A percentile compares a stretch with the other conserved stretches of the same genome.
Evolutionary conservation across 2,888 invertebrate genomes (phyloP).

Genomic region (Caenorhabditis zanzibari): DNA sequence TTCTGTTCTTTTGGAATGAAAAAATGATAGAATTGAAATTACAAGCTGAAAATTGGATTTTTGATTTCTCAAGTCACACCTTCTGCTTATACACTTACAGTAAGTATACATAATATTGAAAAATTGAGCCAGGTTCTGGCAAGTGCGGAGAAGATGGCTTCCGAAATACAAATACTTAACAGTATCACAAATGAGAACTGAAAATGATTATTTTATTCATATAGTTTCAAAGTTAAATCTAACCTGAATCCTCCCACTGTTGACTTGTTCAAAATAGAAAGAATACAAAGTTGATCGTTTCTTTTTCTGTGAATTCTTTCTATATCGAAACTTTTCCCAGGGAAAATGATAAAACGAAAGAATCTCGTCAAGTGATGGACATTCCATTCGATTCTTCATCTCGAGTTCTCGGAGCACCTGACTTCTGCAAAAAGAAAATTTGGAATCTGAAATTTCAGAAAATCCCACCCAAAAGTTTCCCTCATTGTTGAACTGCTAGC

Average conservation of each 20-base stretch:
- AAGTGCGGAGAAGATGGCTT: slow-evolving; percentile 48
- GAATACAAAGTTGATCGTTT: slow-evolving; percentile 71
- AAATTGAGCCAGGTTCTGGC: slow-evolving; percentile 49
- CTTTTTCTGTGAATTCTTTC: slow-evolving; percentile 44
- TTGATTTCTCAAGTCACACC: too few relatives aligned
- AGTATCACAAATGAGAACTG: slow-evolving; percentile 62
- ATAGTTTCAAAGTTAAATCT: background rate
- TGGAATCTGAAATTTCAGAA: background rate
- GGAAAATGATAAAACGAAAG: slow-evolving; percentile 65
- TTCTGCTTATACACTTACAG: slow-evolving; percentile 32
- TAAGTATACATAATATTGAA: slow-evolving; percentile 51
- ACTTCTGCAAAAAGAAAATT: slow-evolving; percentile 32
- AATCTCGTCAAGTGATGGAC: slow-evolving; percentile 53
- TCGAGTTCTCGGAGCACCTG: slow-evolving; percentile 62
- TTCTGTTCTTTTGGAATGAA: slow-evolving; percentile 67
- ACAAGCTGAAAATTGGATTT: slow-evolving; percentile 47
- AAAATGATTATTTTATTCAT: background rate
- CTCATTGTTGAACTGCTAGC: slow-evolving; percentile 45
- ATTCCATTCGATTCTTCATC: slow-evolving; percentile 41
- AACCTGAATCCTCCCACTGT: slow-evolving; percentile 75
- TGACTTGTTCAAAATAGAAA: slow-evolving; percentile 75
- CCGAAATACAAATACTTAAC: slow-evolving; percentile 55
- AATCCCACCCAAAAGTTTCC: slow-evolving; percentile 64
- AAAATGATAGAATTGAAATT: slow-evolving; percentile 57
- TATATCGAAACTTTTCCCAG: slow-evolving; percentile 48